phyloP scores from a whole-genome alignment of 2,888 invertebrate genomes.

The Rhamnusium bicolor region DNA sequence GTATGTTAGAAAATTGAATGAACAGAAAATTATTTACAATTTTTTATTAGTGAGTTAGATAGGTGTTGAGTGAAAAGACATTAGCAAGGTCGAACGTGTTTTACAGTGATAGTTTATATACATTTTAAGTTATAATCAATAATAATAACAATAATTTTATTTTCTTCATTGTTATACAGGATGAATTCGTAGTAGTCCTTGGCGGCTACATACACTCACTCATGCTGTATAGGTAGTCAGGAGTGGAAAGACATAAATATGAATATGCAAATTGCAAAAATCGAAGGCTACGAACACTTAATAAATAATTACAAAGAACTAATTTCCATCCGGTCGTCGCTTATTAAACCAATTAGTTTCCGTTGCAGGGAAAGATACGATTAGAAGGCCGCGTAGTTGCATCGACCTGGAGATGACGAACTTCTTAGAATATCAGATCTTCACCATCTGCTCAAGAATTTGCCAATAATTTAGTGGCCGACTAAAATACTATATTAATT shows the following conservation, averaged over 20 bases:
- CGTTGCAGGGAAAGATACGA: background rate
- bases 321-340: background rate
- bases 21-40: no score
- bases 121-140: background rate
- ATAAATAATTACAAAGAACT: background rate
- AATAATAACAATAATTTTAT: background rate
- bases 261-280: background rate
- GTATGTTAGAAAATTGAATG: no score
- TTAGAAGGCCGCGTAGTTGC: background rate
- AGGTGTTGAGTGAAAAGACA: no score
- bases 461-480: background rate
- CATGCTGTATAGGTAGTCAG: background rate
- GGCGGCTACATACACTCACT: background rate
- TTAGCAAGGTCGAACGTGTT: background rate
- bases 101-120: background rate
- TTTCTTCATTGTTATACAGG: background rate
- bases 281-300: background rate
- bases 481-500: background rate
- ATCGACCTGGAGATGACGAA: background rate
- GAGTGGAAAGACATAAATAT: background rate
- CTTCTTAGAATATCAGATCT: conserved; percentile 17
- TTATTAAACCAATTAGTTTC: no score
- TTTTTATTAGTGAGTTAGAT: no score
- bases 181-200: background rate
- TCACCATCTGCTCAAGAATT: conserved; percentile 21